Evolutionary conservation across 1,140 invertebrate species (phyloP), one percentile per base, ranked within the genome.

Genomic region (Drosophila nannoptera): DNA sequence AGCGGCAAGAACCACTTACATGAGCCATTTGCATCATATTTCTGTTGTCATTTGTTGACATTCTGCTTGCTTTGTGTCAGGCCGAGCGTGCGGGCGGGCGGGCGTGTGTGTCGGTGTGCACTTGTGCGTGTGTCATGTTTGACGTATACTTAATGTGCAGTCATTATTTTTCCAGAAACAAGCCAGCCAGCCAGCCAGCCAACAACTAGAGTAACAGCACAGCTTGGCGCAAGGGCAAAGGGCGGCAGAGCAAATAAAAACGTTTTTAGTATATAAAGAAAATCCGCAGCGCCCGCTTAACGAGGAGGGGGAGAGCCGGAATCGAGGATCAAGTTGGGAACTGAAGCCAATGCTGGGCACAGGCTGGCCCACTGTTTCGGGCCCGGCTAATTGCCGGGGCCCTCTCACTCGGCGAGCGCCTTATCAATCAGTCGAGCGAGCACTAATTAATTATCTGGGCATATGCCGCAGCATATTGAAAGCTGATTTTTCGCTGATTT

Each of bases 21-120:
- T 81, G 81, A 86, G 53, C 81, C 81, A 86, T 86, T 86, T 86
- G 81, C 81, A 86, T 86, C 81, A 86, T 86, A 86, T 86, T 86
- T 86, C 77, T 86, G 81, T 86, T 86, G 81, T 86, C 77, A 81
- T 86, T 86, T 86, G 77, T 84, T 84, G 80, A 84, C 76, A 81
- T 86, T 86, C 77, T 75, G 72, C 74, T 86, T 86, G 77, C 76
- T 76, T 75, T 69, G 74, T 81, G 64, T 61, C 38, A 50, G 42
- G 46, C 48, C 50, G 43, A 31, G 46, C 50, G 31, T 60, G 7
- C 22, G 9, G 43, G 33, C 52, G 38, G 36, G 40, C 22, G 46
- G 42, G 7, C 45, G 16, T 75, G 36, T 69, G 49, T 60, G 52
- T 43, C 71, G 70, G 33, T 74, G 56, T 59, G 33, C 59, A 43